Conservation (phyloP, 2,797 vertebrate species). For the Enteromius argenteus region DNA sequence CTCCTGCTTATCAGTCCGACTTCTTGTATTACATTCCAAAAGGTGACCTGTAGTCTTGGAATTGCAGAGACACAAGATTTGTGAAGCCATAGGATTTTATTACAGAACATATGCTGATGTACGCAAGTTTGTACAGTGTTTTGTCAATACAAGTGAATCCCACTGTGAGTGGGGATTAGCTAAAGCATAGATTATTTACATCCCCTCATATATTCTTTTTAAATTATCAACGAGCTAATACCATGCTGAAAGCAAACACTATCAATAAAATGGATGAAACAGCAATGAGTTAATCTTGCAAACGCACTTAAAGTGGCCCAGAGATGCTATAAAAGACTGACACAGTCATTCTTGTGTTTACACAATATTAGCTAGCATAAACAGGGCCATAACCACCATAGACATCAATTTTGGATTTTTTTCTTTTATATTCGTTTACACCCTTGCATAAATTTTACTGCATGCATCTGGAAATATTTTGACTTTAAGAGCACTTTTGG, state of each 20-base stretch:
- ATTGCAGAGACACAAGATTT: conserved; percentile 62
- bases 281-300: neutral
- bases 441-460: conserved; percentile 29
- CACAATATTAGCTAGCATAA: conserved; percentile 60
- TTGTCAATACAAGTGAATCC: conserved; percentile 62
- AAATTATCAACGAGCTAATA: conserved; percentile 65
- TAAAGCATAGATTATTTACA: conserved; percentile 46
- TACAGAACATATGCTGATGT: conserved; percentile 58
- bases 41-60: conserved; percentile 47
- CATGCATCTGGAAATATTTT: conserved; percentile 63
- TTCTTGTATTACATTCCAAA: conserved; percentile 38
- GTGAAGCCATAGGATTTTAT: conserved; percentile 61
- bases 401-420: neutral
- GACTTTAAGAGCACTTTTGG: conserved; percentile 65
- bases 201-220: conserved; percentile 33
- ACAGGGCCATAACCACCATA: conserved; percentile 47
- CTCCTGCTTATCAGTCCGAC: conserved; percentile 29
- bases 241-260: conserved; percentile 62
- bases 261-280: conserved; percentile 62
- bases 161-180: conserved; percentile 57
- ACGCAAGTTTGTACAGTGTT: conserved; percentile 62
- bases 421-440: neutral
- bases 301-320: conserved; percentile 20
- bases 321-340: conserved; percentile 39
- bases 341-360: conserved; percentile 11